phyloP scores from a whole-genome alignment of 2,113 vertebrate species.

The Malurus cyaneus region DNA sequence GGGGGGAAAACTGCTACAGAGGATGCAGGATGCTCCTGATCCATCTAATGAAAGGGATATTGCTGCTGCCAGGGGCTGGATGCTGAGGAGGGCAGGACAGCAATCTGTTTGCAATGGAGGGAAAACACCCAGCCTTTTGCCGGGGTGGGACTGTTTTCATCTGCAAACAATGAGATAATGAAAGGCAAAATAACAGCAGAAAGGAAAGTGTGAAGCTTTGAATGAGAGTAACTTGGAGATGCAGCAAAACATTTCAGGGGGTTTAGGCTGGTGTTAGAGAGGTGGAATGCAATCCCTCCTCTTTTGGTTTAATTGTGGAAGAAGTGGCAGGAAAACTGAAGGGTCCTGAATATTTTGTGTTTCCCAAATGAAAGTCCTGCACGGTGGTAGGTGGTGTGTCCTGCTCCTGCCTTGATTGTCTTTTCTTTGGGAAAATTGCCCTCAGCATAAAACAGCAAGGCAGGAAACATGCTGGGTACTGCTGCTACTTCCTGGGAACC shows the following conservation, averaged over 20 bases:
- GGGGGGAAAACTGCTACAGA: accelerated
- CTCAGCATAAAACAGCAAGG: not conserved
- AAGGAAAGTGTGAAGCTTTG: not conserved
- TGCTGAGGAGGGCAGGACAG: not conserved
- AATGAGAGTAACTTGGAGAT: not conserved
- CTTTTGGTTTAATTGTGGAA: not conserved
- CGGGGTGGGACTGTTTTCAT: not conserved
- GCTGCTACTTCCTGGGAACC: not conserved
- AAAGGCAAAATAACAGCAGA: constrained; percentile 7
- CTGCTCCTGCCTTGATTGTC: not conserved
- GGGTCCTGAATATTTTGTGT: not conserved
- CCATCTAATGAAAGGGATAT: not conserved
- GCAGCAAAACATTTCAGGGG: not conserved
- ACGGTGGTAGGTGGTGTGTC: not conserved
- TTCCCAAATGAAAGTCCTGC: not conserved
- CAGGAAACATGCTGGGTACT: not conserved
- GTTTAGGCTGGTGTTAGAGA: not conserved
- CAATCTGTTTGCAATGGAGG: not conserved
- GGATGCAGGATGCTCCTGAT: not conserved
- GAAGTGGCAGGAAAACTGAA: not conserved
- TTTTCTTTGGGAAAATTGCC: not conserved
- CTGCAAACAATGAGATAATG: constrained; percentile 1
- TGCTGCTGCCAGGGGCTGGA: not conserved
- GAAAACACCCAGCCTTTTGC: not conserved
- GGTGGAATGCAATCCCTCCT: not conserved